These are phyloP conservation scores for Pipistrellus kuhlii DNA, from an alignment of 2,797 vertebrate genomes.

Conservation along the genomic window DNA sequence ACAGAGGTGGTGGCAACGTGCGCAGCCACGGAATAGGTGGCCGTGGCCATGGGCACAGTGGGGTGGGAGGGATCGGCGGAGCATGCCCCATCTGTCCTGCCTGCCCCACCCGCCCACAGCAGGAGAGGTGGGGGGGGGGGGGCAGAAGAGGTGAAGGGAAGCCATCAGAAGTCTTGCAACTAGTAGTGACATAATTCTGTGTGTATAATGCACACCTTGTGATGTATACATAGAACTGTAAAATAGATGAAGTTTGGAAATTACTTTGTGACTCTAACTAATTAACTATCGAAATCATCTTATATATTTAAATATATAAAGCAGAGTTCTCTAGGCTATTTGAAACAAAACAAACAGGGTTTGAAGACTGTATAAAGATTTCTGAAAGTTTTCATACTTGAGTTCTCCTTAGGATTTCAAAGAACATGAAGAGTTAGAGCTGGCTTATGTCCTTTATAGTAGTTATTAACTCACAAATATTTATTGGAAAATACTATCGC, in stretches of 20 bases:
- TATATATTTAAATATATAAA: conserved; percentile 34
- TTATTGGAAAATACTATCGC: not conserved
- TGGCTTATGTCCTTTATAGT: not conserved
- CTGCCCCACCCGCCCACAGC: too few species aligned
- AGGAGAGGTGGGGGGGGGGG: too few species aligned
- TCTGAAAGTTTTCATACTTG: conserved; percentile 25
- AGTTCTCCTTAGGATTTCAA: not conserved
- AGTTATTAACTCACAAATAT: conserved; percentile 28
- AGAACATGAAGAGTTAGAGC: not conserved
- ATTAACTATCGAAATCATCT: not conserved
- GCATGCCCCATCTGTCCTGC: too few species aligned
- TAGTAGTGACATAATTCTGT: not conserved
- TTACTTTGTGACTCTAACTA: not conserved
- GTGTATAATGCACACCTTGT: not conserved
- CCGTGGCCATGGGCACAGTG: too few species aligned
- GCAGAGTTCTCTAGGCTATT: not conserved
- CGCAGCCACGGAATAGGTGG: too few species aligned
- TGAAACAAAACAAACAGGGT: not conserved
- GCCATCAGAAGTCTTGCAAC: too few species aligned
- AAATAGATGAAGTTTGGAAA: not conserved
- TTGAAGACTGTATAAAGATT: not conserved
- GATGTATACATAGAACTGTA: not conserved
- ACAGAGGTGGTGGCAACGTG: too few species aligned
- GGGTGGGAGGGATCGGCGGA: too few species aligned
- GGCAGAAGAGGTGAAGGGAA: too few species aligned